A percentile compares a stretch with the other conserved stretches of the same genome.
Conservation (phyloP, 1,140 invertebrate species). For the Aphaenogaster floridana region DNA sequence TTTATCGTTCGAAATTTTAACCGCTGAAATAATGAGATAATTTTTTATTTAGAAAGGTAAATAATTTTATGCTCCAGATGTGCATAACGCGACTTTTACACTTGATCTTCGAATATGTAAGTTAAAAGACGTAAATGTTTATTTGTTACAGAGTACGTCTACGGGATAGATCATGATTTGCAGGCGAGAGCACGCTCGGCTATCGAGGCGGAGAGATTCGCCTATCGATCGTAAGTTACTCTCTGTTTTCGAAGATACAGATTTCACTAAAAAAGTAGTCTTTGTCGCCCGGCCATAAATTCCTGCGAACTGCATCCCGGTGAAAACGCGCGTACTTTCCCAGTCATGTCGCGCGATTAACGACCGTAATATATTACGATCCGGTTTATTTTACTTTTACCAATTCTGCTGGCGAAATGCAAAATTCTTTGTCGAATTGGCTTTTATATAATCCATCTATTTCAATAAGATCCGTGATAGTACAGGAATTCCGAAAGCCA, state of each 20-base stretch:
- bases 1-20: background rate
- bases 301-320: background rate
- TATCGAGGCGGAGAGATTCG: constrained; percentile 84
- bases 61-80: background rate
- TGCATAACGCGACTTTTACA: background rate
- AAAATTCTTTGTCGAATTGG: constrained; percentile 22
- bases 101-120: background rate
- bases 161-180: constrained; percentile 85
- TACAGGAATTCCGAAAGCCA: constrained; percentile 53
- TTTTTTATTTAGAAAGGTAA: background rate
- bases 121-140: background rate
- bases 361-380: constrained; percentile 14
- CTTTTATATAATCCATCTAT: constrained; percentile 35
- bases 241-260: constrained; percentile 1
- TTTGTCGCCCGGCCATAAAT: constrained; percentile 9
- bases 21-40: background rate
- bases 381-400: constrained; percentile 1
- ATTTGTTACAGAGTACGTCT: constrained; percentile 83
- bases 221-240: constrained; percentile 78
- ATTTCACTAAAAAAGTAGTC: background rate
- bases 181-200: constrained; percentile 85
- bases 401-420: background rate
- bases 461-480: constrained; percentile 22
- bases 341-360: constrained; percentile 24
- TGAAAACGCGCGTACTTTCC: constrained; percentile 27